A percentile compares a stretch with the other conserved stretches of the same genome.
Conservation (phyloP, 2,113 vertebrate species). For the Chitala chitala region DNA sequence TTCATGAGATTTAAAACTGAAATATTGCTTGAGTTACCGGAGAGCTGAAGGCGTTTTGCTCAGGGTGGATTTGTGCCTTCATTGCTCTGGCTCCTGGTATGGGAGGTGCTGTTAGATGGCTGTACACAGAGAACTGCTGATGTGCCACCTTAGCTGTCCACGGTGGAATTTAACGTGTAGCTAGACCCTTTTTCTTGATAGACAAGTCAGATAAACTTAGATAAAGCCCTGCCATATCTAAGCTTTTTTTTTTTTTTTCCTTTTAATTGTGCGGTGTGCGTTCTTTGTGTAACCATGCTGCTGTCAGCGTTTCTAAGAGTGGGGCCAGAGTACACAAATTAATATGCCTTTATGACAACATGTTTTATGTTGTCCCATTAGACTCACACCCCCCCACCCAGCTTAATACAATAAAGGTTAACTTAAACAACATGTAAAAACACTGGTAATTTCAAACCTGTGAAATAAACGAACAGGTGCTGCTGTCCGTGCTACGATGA, state of each 20-base stretch:
- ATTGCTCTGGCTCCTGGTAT: too few species aligned
- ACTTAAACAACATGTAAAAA: too few species aligned
- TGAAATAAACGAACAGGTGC: too few species aligned
- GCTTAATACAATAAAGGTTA: too few species aligned
- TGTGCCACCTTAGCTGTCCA: neutral
- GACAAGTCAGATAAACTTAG: neutral
- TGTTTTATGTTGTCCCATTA: too few species aligned
- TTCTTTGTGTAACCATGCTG: neutral
- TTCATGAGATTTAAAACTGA: neutral
- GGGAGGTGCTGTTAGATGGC: neutral
- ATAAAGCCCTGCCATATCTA: conserved; percentile 12
- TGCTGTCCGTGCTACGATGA: too few species aligned
- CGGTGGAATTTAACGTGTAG: neutral
- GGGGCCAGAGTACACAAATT: neutral
- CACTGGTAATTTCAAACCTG: too few species aligned
- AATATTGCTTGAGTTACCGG: neutral
- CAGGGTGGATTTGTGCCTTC: too few species aligned
- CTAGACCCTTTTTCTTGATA: neutral
- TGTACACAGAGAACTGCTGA: neutral
- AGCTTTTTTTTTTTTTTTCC: too few species aligned
- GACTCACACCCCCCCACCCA: too few species aligned
- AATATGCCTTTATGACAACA: too few species aligned
- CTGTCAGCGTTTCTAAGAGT: neutral
- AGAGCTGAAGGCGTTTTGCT: neutral
- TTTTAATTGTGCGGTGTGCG: neutral